Base-by-base conservation (phyloP, 1,140 invertebrate genomes). In the Heterodera schachtii region DNA sequence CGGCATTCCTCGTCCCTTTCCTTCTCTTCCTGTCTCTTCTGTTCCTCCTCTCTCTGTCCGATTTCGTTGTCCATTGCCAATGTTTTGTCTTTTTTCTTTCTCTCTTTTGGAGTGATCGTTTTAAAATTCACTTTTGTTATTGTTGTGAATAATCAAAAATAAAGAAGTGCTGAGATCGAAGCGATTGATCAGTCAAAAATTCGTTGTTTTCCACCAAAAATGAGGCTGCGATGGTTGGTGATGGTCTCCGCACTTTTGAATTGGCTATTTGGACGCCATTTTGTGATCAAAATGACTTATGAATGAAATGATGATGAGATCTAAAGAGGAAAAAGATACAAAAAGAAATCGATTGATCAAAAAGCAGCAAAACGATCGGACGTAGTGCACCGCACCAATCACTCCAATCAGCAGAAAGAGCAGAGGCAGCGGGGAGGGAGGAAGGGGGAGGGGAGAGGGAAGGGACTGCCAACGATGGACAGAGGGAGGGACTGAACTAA, bases 161-260 rank as follows among this genome's bases (percentile, higher is more conserved):
- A 19, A 64, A 64, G 11, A 64, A 19, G 57, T 64, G 57, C 57
- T 19, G 57, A 64, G 57, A 64, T 64, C 57, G 57, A 19, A 64
- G 57, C 57, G 57, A 64, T 64, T 64, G 57, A 64, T 64, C 57
- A 64, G 57, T 64, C 57, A 64, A 64, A 64, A 64, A 64, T 64
- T 64, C 16, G 57, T 64, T 64, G 57, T 64, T 64, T 64, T 52
- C 31, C 19, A 19, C 19, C 16, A 16, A 64, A 52, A 64, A 16
- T 64, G 57, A 64, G 19, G 57, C 49, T 6, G 6, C 6, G 49
- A 52, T 52, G 49, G 11, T 19, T 13, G 13, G 57, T 64, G 57
- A 19, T 64, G 52, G 16, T 19, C 57, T 16, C 57, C 57, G 57
- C 11, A 19, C 13, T 19, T 11, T 13, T 52, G 49, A 52, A 8